Percentiles rank a stretch among this genome's conserved stretches.
Evolutionary conservation across 2,888 invertebrate genomes (phyloP).

Genomic region (Osedax frankpressi): DNA sequence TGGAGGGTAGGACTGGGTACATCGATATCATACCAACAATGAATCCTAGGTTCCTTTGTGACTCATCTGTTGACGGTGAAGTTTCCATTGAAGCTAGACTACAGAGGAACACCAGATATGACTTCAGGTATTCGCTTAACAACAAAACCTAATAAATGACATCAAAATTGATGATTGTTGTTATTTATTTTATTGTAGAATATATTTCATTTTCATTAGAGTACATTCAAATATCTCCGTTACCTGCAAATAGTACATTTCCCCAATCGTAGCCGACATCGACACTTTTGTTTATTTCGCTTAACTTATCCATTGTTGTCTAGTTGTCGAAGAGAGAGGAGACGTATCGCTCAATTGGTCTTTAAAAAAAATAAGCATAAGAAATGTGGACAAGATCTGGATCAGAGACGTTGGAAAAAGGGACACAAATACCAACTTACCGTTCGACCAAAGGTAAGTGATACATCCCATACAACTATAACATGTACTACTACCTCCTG

Average conservation of each 20-base stretch:
- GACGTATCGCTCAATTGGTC: background rate
- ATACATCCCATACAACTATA: background rate
- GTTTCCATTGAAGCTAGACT: background rate
- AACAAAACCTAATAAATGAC: no score
- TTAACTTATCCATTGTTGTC: no score
- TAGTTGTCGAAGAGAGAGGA: background rate
- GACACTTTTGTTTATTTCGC: no score
- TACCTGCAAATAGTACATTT: no score
- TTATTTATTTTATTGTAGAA: no score
- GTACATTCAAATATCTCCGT: no score
- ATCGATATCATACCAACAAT: background rate
- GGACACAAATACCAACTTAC: background rate
- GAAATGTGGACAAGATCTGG: background rate
- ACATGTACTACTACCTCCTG: no score
- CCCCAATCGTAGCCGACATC: no score
- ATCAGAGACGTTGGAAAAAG: background rate
- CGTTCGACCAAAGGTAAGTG: background rate
- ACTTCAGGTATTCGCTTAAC: conserved; percentile 6
- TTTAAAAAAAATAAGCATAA: background rate
- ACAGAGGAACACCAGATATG: background rate
- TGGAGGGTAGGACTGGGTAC: conserved; percentile 5
- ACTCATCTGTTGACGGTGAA: background rate
- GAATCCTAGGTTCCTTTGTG: background rate
- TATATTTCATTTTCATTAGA: no score
- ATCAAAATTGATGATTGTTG: no score